Evolutionary conservation across 1,140 invertebrate genomes (phyloP), one percentile per base, ranked within the genome.

Genomic region (Drosophila carrolli): DNA sequence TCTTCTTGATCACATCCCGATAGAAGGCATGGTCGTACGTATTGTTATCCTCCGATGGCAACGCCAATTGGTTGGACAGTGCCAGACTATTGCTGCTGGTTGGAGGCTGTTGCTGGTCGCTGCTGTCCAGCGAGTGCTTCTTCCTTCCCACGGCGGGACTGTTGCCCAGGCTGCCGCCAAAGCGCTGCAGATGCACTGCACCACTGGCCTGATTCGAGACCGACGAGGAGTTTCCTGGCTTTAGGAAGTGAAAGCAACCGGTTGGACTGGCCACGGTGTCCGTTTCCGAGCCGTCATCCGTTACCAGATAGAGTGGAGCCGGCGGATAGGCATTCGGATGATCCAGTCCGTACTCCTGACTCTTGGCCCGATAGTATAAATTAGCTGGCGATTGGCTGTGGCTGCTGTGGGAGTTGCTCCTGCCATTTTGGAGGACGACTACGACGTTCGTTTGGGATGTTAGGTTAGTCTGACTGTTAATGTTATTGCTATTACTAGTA

Each of bases 11-110:
- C 77, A 92, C 48, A 66, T 91, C 68, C 29, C 74, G 59, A 66
- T 92, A 92, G 43, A 92, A 92, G 23, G 84, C 86, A 8, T 88
- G 85, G 73, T 92, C 91, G 51, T 92, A 92, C 7, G 91, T 92
- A n/a, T 90, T 86, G 51, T 91, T 89, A 41, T 90, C 82, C 5
- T 79, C 74, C 16, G 74, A 35, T 0, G 61, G 35, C 47, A 67
- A 5, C 5, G 58, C 27, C 44, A 75, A 37, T 4, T 47, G 48
- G 5, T 19, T 41, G 11, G 65, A 32, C 44, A 70, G 14, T 4
- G 19, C 44, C 32, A 44, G 1, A 2, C 47, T 44, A 44, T 38
- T 53, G 56, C 29, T 41, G 53, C 35, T 35, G 7, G 38, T 29
- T 29, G 67, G 47, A 13, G 67, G 44, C 38, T 60, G 47, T 11